Conservation (phyloP, 2,888 invertebrate species). For the Trachelus tabidus region DNA sequence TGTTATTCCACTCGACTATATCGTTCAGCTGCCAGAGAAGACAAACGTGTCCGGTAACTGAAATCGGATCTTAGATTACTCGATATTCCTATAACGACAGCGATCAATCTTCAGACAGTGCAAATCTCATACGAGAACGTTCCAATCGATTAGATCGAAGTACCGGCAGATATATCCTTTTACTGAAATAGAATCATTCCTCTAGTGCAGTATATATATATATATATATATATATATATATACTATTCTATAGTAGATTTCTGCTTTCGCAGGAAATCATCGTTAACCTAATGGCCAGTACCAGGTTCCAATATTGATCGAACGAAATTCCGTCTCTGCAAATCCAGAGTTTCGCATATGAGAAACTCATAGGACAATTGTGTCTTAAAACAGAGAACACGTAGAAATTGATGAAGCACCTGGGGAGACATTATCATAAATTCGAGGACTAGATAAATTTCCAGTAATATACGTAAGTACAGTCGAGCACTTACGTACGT, state of each 20-base stretch:
- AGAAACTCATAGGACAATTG: neutral
- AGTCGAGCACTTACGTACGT: neutral
- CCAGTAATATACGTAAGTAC: neutral
- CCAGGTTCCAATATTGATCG: neutral
- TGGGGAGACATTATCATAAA: neutral
- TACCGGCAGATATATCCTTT: neutral
- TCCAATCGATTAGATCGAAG: neutral
- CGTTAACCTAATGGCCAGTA: neutral
- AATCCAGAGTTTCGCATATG: no score
- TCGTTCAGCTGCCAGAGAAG: slow-evolving; percentile 32
- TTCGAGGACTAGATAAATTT: neutral
- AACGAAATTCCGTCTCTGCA: neutral
- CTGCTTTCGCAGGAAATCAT: neutral
- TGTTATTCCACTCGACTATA: slow-evolving; percentile 39
- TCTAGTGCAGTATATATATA: neutral
- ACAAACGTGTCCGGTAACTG: slow-evolving; percentile 40
- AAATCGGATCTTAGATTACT: slow-evolving; percentile 36
- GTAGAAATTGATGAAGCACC: neutral
- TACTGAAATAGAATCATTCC: neutral
- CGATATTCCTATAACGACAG: slow-evolving; percentile 27
- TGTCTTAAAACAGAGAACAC: neutral
- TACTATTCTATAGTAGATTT: neutral
- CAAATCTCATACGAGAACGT: neutral
- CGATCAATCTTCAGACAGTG: neutral
- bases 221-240: neutral